phyloP scores from a whole-genome alignment of 2,888 invertebrate species.

The Neoitamus cyanurus region DNA sequence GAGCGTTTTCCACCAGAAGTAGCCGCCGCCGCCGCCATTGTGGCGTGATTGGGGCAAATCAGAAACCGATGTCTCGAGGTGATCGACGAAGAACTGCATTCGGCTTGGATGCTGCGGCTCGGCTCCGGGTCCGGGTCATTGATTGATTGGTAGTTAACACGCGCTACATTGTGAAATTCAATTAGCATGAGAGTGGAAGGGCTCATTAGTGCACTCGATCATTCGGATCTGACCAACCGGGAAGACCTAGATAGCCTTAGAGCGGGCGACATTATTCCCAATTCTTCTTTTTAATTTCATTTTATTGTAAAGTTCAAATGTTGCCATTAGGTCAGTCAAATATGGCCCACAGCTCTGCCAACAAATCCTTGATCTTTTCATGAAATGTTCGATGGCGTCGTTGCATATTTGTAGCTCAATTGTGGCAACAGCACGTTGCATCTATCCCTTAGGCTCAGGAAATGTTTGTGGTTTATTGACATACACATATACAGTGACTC shows the following conservation, averaged over 20 bases:
- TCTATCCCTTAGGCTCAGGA: too few relatives aligned
- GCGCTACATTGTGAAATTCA: not conserved
- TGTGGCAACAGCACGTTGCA: too few relatives aligned
- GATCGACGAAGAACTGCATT: not conserved
- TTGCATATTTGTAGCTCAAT: too few relatives aligned
- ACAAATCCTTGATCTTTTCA: too few relatives aligned
- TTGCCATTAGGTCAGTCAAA: too few relatives aligned
- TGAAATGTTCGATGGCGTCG: too few relatives aligned
- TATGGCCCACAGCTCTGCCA: too few relatives aligned
- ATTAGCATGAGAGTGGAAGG: slow-evolving; percentile 7
- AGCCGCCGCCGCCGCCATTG: not conserved
- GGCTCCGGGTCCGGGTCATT: not conserved
- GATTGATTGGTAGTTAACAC: slow-evolving; percentile 21
- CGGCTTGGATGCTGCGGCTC: not conserved
- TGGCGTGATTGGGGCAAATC: not conserved
- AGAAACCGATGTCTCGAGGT: not conserved
- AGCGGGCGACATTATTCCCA: too few relatives aligned
- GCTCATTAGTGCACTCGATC: not conserved
- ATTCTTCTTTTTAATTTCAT: too few relatives aligned
- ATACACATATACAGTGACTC: too few relatives aligned
- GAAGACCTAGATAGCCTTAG: not conserved
- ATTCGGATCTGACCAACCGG: not conserved
- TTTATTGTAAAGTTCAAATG: too few relatives aligned
- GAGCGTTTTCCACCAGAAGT: not conserved
- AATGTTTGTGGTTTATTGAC: too few relatives aligned